These are phyloP conservation scores for Allacma fusca DNA, from an alignment of 2,888 invertebrate genomes.

Conservation along the genomic window DNA sequence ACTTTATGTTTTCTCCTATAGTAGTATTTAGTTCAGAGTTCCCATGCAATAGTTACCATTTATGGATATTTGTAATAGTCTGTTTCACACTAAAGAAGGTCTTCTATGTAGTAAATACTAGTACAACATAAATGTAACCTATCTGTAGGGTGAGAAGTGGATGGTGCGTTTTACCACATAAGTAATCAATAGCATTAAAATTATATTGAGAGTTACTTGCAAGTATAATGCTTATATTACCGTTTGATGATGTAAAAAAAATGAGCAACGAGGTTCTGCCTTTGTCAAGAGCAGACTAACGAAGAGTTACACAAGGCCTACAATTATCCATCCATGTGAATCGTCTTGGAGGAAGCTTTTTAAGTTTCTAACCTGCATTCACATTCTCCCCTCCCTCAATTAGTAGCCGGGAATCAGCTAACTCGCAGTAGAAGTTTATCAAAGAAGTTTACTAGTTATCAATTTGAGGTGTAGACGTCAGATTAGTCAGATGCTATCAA, in stretches of 20 bases:
- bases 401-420: background rate
- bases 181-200: background rate
- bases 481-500: background rate
- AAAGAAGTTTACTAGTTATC: background rate
- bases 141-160: slow-evolving; percentile 3
- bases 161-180: background rate
- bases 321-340: slow-evolving; percentile 57
- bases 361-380: slow-evolving; percentile 19
- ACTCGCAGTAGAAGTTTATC: background rate
- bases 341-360: slow-evolving; percentile 8
- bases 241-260: background rate
- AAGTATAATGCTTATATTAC: background rate
- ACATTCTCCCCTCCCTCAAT: slow-evolving; percentile 22
- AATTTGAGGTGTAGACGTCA: background rate
- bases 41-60: too few species aligned
- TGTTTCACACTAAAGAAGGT: background rate
- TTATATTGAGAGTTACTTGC: background rate
- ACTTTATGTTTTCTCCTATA: too few species aligned
- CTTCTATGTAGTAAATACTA: background rate
- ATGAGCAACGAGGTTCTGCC: too few species aligned
- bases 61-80: background rate
- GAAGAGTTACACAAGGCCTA: slow-evolving; percentile 55
- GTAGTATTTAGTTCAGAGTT: too few species aligned
- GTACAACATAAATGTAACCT: background rate
- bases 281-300: background rate